Base-by-base conservation (phyloP, 2,888 invertebrate species). In the Hoplodrina blanda region DNA sequence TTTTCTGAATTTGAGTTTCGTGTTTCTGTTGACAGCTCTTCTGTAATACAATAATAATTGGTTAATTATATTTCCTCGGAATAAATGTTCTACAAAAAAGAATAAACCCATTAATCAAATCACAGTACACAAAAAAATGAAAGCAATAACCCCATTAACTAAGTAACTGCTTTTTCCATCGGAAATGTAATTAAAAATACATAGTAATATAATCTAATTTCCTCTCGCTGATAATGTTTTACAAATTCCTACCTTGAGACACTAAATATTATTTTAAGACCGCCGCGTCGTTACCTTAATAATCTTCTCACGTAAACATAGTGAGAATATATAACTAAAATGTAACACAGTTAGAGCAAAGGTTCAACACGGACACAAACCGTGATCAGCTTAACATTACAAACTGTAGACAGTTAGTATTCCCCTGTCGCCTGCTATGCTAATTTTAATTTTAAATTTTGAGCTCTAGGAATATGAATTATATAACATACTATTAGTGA, bases 331-430 rank as follows among this genome's bases (percentile, higher is more conserved):
- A 37, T 33, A 11, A 46, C 44, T 60, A 33, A 41, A 69, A 50
- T 44, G n/a, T 61, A 37, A 15, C 50, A 37, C 25, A 62, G n/a
- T 44, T 37, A 44, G 1, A 53, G 33, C 11, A n/a, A 69, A 50
- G 33, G 17, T 63, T 55, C 41, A 54, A 44, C 54, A 44, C 8
- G 44, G 10, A 15, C n/a, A 20, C 10, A 65, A 68, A 69, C 19
- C 82, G 76, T 76, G 81, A 76, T 68, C 70, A 56, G 82, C 52
- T 73, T 76, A 62, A 68, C 61, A 76, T 76, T 70, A 69, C 63
- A 53, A 73, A 52, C 49, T 13, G 15, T 44, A 46, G 17, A 3
- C 53, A 13, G 65, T 70, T 75, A 62, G 71, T 63, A 64, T 67
- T 75, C 74, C 41, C 46, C 49, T 52, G 41, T 62, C 54, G 67